Conservation (phyloP, 2,113 vertebrate genomes). For the Garra rufa region DNA sequence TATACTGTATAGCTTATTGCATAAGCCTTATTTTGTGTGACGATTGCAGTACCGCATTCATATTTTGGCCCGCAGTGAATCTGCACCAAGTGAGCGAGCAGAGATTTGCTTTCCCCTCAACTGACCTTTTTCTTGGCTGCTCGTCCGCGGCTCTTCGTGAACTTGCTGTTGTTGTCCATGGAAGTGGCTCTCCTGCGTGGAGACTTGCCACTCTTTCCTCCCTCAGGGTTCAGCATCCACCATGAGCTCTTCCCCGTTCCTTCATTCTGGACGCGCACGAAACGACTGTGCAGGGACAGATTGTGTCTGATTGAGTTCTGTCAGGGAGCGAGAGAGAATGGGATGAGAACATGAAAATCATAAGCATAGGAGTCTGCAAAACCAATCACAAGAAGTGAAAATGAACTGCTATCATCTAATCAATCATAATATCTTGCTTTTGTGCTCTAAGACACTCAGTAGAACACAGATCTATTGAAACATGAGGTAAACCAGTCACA, state of each 20-base stretch:
- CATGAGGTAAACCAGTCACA: not conserved
- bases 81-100: not conserved
- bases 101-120: not conserved
- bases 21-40: not conserved
- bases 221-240: conserved; percentile 99
- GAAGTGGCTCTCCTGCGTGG: conserved; percentile 91
- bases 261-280: conserved; percentile 96
- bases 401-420: not conserved
- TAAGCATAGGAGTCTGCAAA: not conserved
- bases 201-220: conserved; percentile 94
- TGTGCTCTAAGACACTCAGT: not conserved
- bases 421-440: not conserved
- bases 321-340: not conserved
- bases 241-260: conserved; percentile 98
- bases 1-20: not conserved
- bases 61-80: not conserved
- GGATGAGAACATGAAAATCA: conserved; percentile 12
- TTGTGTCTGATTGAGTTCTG: conserved; percentile 99
- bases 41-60: not conserved
- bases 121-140: conserved; percentile 93
- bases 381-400: not conserved
- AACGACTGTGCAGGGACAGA: conserved; percentile 95
- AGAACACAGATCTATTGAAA: not conserved
- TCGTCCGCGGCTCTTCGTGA: conserved; percentile 91
- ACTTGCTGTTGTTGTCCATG: conserved; percentile 99